A percentile compares a stretch with the other conserved stretches of the same genome.
Conservation (phyloP, 2,797 vertebrate species). For the Leuciscus waleckii region DNA sequence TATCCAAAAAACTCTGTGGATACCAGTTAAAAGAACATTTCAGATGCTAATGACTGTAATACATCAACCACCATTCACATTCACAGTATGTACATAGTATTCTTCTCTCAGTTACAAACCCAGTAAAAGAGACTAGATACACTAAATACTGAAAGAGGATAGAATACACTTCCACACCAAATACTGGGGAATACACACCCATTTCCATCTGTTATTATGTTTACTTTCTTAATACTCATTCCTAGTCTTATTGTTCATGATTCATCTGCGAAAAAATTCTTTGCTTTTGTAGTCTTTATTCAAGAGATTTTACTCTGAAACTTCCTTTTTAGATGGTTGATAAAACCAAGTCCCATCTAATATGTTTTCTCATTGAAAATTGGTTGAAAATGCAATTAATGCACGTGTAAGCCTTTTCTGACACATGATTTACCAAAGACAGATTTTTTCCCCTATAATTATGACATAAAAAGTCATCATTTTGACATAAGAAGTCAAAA, state of each 20-base stretch:
- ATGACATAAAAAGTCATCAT: not conserved
- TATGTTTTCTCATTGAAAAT: not conserved
- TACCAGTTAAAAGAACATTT: conserved; percentile 56
- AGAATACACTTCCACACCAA: conserved; percentile 64
- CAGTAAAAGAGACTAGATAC: conserved; percentile 62
- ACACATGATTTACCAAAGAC: not conserved
- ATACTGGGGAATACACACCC: conserved; percentile 75
- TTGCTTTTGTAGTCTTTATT: not conserved
- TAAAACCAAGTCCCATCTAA: not conserved
- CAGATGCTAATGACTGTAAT: conserved; percentile 53
- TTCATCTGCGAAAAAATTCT: not conserved
- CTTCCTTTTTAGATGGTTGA: not conserved
- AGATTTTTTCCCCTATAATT: not conserved
- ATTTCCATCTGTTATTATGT: conserved; percentile 22
- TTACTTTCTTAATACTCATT: not conserved
- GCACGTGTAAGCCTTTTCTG: not conserved
- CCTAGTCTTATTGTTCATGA: not conserved
- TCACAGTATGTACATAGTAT: conserved; percentile 57
- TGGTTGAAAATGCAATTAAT: not conserved
- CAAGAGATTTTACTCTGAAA: not conserved
- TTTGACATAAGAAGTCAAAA: not conserved
- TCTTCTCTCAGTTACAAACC: conserved; percentile 61
- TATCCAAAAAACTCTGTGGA: conserved; percentile 49
- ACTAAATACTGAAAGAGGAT: conserved; percentile 68
- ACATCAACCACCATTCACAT: conserved; percentile 62